A percentile compares a stretch with the other conserved stretches of the same genome.
phyloP scores from a whole-genome alignment of 2,797 vertebrate genomes.

The Sebastes taczanowskii region DNA sequence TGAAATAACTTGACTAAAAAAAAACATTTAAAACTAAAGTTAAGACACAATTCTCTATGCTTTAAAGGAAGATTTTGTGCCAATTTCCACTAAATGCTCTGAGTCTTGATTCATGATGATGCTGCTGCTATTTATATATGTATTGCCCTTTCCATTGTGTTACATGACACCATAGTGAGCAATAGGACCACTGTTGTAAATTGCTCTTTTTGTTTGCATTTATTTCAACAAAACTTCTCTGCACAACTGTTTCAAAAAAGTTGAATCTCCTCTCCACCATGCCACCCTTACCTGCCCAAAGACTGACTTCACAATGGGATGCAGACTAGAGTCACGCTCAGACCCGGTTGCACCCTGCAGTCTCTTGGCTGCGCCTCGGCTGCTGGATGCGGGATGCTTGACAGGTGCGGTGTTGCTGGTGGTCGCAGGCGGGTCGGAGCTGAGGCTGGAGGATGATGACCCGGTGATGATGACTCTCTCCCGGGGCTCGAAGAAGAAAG shows the following conservation, averaged over 20 bases:
- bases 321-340: constrained; percentile 82
- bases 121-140: background rate
- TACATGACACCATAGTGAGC: background rate
- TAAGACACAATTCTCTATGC: background rate
- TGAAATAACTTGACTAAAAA: background rate
- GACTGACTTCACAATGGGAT: constrained; percentile 94
- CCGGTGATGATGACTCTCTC: constrained; percentile 75
- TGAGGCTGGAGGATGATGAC: constrained; percentile 71
- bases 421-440: constrained; percentile 60
- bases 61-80: background rate
- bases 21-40: background rate
- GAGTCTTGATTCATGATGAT: background rate
- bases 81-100: background rate
- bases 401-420: constrained; percentile 38
- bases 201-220: background rate
- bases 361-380: constrained; percentile 70
- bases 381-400: constrained; percentile 83
- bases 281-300: constrained; percentile 77
- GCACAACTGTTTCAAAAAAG: background rate
- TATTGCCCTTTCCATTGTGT: background rate
- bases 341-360: constrained; percentile 61
- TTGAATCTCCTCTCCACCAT: background rate
- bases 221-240: background rate
- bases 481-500: constrained; percentile 79
- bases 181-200: background rate